Base-by-base conservation (phyloP, 2,888 invertebrate genomes). In the Drosophila barbarae region DNA sequence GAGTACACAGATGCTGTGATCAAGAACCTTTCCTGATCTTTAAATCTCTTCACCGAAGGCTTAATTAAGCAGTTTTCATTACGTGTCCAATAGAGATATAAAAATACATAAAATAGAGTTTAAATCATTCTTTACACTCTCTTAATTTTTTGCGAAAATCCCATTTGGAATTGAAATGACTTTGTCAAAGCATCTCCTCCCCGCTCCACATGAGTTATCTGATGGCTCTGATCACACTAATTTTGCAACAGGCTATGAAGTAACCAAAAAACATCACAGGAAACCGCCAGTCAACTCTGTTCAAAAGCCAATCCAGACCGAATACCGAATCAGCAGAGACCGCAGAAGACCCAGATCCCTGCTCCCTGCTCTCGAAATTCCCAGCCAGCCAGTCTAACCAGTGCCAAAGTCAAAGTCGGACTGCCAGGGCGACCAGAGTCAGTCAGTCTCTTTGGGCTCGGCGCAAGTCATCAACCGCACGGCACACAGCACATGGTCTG, bases 1-100 rank as follows among this genome's bases (percentile, higher is more conserved):
- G 96, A 98, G 85, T 99, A 95, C 90, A 99, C 99, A 36, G 92
- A 95, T 78, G 98, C 77, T 1, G 39, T 82, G 2, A 77, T 82
- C 8, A 64, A 77, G 23, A 81, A 83, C 39, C 53, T 82, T 4
- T 44, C 42, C 5, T 74, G 36, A 54, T 6, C 13, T 8, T 3
- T 26, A 9, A 9, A 30, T 9, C 30, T 30, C 30, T 30, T 0
- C 3, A 9, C 30, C 30, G 2, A 3, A 30, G 9, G 13, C 5
- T 13, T 13, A 7, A n/a, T 35, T 8, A 35, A 35, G 8, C n/a
- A n/a, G 35, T 8, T 8, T 15, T 35, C 8, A 35, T 35, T 35
- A 15, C 3, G 3, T 38, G 5, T 10, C 10, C 12, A 6, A 39
- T 12, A 7, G 6, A 34, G 13, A 34, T 39, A 6, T 21, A 3